phyloP scores from a whole-genome alignment of 2,113 vertebrate species.

The Phalacrocorax carbo region DNA sequence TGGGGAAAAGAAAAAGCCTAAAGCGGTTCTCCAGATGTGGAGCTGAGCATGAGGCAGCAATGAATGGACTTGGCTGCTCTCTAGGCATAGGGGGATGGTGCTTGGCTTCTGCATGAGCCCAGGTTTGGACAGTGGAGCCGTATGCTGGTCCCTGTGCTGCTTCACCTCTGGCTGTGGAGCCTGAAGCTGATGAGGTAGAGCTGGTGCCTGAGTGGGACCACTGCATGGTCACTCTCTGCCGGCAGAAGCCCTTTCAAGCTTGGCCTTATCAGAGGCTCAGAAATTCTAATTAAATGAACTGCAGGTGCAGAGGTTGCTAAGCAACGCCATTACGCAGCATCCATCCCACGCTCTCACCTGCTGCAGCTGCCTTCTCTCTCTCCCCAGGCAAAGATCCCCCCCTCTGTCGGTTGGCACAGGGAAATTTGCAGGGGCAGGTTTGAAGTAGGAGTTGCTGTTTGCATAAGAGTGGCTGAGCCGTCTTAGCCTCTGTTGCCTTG shows the following conservation, averaged over 20 bases:
- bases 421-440: not conserved
- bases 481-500: not conserved
- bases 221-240: not conserved
- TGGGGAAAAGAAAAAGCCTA: not conserved
- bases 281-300: not conserved
- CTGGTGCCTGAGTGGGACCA: not conserved
- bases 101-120: not conserved
- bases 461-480: not conserved
- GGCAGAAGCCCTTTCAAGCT: not conserved
- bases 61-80: not conserved
- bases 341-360: not conserved
- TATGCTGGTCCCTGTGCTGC: not conserved
- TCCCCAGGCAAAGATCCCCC: not conserved
- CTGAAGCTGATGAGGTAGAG: not conserved
- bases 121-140: not conserved
- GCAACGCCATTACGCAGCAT: conserved; percentile 29
- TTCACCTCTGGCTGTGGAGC: not conserved
- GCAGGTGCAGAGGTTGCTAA: conserved; percentile 57
- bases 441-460: not conserved
- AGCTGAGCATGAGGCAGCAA: not conserved
- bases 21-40: not conserved
- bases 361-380: not conserved
- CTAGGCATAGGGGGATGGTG: rapidly evolving
- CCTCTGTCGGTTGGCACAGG: not conserved
- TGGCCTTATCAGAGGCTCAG: not conserved